These are phyloP conservation scores for Manis javanica DNA, from an alignment of 2,797 vertebrate species.

Conservation along the genomic window DNA sequence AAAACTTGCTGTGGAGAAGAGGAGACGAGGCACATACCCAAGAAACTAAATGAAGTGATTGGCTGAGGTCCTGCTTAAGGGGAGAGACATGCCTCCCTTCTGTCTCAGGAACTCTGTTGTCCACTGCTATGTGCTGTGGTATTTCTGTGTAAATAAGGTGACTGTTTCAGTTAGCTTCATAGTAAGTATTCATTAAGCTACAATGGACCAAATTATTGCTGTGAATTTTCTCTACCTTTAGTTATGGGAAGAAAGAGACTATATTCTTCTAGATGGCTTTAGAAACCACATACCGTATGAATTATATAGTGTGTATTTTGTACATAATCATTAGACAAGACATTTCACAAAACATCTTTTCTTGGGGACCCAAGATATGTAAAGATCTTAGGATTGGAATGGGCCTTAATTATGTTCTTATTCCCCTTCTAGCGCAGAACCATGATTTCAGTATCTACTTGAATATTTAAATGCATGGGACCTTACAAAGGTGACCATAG, in stretches of 20 bases:
- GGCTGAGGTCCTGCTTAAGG: not conserved
- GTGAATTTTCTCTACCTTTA: not conserved
- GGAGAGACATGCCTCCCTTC: not conserved
- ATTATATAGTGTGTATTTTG: not conserved
- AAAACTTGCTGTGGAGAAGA: not conserved
- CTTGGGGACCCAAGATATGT: not conserved
- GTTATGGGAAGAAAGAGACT: not conserved
- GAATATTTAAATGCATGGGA: not conserved
- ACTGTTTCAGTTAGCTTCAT: not conserved
- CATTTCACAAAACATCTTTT: not conserved
- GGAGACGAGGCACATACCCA: not conserved
- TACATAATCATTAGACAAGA: not conserved
- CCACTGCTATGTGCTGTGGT: not conserved
- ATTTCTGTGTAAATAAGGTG: not conserved
- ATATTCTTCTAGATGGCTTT: not conserved
- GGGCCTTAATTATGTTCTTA: not conserved
- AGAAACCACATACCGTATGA: not conserved
- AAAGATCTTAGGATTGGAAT: not conserved
- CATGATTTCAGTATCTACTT: not conserved
- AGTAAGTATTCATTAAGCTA: not conserved
- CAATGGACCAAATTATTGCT: not conserved
- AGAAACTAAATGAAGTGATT: not conserved
- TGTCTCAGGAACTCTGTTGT: not conserved
- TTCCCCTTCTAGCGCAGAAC: not conserved
- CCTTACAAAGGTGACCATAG: not conserved